phyloP scores from a whole-genome alignment of 2,888 invertebrate species.

The Andrena marginata region DNA sequence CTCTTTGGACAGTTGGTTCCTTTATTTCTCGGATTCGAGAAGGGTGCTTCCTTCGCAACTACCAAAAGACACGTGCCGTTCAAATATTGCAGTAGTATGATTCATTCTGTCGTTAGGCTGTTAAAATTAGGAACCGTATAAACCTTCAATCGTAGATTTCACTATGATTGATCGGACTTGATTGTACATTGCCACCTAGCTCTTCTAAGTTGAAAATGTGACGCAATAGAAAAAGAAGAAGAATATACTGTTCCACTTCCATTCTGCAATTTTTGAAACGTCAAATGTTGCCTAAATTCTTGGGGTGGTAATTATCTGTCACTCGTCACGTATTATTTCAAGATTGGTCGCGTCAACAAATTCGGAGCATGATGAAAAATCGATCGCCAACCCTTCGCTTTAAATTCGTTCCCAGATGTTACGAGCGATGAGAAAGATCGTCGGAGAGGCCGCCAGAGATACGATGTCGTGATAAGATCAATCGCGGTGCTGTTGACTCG shows the following conservation, averaged over 20 bases:
- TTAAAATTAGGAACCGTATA: too few species aligned
- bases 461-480: constrained; percentile 49
- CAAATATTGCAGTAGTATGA: background rate
- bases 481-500: constrained; percentile 49
- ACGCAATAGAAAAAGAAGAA: too few species aligned
- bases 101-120: background rate
- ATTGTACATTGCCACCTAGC: too few species aligned
- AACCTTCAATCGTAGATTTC: too few species aligned
- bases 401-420: constrained; percentile 55
- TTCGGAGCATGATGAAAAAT: background rate
- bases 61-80: too few species aligned
- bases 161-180: too few species aligned
- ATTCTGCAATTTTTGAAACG: too few species aligned
- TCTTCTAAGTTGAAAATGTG: too few species aligned
- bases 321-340: background rate
- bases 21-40: constrained; percentile 9
- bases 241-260: too few species aligned
- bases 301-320: too few species aligned
- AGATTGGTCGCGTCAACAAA: constrained; percentile 15
- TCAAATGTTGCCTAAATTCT: too few species aligned
- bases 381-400: constrained; percentile 18
- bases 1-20: constrained; percentile 5
- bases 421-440: constrained; percentile 38
- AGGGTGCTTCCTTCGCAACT: background rate
- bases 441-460: constrained; percentile 49